Conservation (phyloP, 2,113 vertebrate genomes). For the Aptenodytes forsteri region DNA sequence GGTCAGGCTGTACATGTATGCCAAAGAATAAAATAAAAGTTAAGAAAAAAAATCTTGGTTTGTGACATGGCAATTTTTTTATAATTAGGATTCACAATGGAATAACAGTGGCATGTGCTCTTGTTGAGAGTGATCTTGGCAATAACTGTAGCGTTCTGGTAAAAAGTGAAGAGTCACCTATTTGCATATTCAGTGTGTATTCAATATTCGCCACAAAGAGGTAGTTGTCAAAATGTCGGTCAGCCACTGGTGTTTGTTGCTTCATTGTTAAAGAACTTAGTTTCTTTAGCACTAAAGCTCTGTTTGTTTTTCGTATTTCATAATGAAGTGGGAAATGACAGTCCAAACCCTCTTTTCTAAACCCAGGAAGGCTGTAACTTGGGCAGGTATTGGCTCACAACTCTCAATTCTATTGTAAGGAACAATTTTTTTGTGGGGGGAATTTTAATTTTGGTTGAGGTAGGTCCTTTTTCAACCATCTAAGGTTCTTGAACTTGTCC, state of each 20-base stretch:
- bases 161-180: not conserved
- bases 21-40: not conserved
- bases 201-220: not conserved
- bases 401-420: not conserved
- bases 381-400: not conserved
- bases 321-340: not conserved
- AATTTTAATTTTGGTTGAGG: not conserved
- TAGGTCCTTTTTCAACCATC: not conserved
- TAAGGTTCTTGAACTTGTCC: not conserved
- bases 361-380: not conserved
- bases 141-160: not conserved
- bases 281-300: not conserved
- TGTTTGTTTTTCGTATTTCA: not conserved
- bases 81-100: not conserved
- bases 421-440: not conserved
- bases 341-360: not conserved
- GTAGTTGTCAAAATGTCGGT: not conserved
- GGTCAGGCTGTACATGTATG: not conserved
- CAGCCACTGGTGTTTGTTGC: not conserved
- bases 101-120: not conserved
- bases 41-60: not conserved
- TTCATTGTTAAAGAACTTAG: not conserved
- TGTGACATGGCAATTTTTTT: not conserved
- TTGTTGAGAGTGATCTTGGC: not conserved
- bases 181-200: not conserved